Evolutionary conservation across 37 sponge, comb jelly and placozoan species (phyloP).

Genomic region (Crambe crambe): DNA sequence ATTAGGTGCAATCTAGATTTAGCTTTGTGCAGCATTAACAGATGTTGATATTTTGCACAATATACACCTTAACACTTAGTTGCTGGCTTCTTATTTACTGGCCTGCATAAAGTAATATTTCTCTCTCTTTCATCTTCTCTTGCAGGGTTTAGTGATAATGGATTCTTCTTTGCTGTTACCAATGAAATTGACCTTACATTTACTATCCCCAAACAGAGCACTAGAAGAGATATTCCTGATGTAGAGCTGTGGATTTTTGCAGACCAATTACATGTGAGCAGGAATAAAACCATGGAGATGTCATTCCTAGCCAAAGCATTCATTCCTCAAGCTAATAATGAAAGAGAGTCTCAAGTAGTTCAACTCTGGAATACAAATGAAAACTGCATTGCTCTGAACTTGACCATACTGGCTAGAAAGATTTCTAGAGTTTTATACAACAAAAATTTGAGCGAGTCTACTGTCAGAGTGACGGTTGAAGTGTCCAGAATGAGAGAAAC

Average conservation of each 20-base stretch:
- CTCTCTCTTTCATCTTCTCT: too few species aligned
- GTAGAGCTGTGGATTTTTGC: constrained; percentile 44
- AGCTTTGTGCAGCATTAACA: too few species aligned
- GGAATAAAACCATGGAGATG: background rate
- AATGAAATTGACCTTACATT: background rate
- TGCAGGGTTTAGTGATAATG: constrained; percentile 8
- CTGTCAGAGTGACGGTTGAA: constrained; percentile 11
- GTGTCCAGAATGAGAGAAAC: background rate
- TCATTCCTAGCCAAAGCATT: background rate
- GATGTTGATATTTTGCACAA: too few species aligned
- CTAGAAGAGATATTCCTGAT: background rate
- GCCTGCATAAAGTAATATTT: too few species aligned
- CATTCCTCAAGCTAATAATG: background rate
- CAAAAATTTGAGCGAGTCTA: background rate
- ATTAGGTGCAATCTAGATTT: too few species aligned
- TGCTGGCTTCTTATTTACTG: too few species aligned
- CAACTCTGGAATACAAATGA: constrained; percentile 9
- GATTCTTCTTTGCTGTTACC: background rate
- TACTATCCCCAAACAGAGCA: constrained; percentile 4
- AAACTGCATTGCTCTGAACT: constrained; percentile 19
- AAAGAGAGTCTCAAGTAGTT: background rate
- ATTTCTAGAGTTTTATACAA: constrained; percentile 5
- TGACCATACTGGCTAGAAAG: constrained; percentile 14
- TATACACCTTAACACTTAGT: too few species aligned
- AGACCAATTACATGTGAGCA: background rate